Conservation (phyloP, 2,888 invertebrate genomes). For the Phaedon cochleariae region DNA sequence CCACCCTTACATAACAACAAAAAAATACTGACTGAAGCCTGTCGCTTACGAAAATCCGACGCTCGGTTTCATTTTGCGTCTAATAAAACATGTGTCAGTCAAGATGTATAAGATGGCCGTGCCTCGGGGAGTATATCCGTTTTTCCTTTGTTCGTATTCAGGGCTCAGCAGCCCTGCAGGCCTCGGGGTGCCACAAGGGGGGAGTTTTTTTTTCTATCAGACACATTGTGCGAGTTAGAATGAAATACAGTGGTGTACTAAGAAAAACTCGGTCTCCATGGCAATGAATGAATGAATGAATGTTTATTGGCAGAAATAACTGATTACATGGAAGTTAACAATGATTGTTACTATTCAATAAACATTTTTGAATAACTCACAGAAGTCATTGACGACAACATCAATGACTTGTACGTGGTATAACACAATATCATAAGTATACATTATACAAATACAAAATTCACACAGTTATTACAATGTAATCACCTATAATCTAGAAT, state of each 20-base stretch:
- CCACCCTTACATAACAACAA: neutral
- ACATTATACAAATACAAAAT: too few relatives aligned
- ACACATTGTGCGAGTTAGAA: constrained; percentile 41
- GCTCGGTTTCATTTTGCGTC: constrained; percentile 36
- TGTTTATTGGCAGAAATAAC: too few relatives aligned
- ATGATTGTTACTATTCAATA: too few relatives aligned
- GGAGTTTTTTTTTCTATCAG: constrained; percentile 26
- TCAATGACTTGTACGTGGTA: too few relatives aligned
- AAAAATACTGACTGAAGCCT: neutral
- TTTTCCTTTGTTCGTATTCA: constrained; percentile 39
- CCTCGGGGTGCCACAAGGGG: constrained; percentile 32
- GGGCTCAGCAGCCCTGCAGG: constrained; percentile 23
- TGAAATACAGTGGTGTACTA: constrained; percentile 35
- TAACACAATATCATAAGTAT: too few relatives aligned
- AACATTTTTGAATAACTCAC: too few relatives aligned
- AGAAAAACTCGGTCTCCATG: too few relatives aligned
- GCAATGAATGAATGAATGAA: too few relatives aligned
- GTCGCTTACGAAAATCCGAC: neutral
- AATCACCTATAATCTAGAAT: too few relatives aligned
- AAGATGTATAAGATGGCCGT: constrained; percentile 44
- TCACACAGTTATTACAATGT: too few relatives aligned
- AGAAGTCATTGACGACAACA: too few relatives aligned
- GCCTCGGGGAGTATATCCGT: constrained; percentile 38
- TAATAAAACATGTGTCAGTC: constrained; percentile 40
- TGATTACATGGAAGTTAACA: too few relatives aligned